Base-by-base conservation (phyloP, 2,797 vertebrate species). In the Tenualosa ilisha region DNA sequence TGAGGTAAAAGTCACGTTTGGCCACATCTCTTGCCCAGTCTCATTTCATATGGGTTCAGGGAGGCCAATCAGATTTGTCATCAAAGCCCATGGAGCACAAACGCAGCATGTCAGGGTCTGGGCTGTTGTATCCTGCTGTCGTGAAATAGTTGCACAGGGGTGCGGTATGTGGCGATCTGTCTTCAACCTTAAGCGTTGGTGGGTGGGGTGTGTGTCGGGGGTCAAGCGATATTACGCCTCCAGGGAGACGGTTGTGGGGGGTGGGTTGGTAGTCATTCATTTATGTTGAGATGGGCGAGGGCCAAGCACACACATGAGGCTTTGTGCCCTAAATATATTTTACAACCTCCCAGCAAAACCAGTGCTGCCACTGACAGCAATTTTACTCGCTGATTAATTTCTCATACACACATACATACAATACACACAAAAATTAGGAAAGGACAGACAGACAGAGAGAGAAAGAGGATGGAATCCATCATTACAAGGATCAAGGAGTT, bases 91-190 rank as follows among this genome's bases (percentile, higher is more conserved):
- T 81, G 51, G 59, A 82, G 37, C 50, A 24, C 31, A 90, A 87
- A 86, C 86, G 81, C 84, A 51, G 81, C 86, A 51, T 12, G 56
- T 65, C 51, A 40, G 54, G 7, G 37, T 88, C 91, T 90, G 89
- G 93, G 92, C 88, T 89, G 93, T 87, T 91, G 86, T 91, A 89
- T 93, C 86, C 86, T 86, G 91, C 91, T 95, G 94, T 96, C 91
- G 94, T 94, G 94, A 96, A 95, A 96, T 96, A 94, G 86, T 95
- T 95, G 91, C 91, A 91, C 56, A 82, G 85, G 82, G 86, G 90
- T 93, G 94, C 20, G 86, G 88, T 93, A 96, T 95, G 93, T 95
- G 90, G 84, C 91, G 84, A 92, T 90, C 85, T 82, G 51, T 68
- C 61, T 87, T 86, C 89, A 8, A 56, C 84, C 37, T 6, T 15